Evolutionary conservation across 1,140 invertebrate genomes (phyloP), one percentile per base, ranked within the genome.

Genomic region (Drosophila prosaltans): DNA sequence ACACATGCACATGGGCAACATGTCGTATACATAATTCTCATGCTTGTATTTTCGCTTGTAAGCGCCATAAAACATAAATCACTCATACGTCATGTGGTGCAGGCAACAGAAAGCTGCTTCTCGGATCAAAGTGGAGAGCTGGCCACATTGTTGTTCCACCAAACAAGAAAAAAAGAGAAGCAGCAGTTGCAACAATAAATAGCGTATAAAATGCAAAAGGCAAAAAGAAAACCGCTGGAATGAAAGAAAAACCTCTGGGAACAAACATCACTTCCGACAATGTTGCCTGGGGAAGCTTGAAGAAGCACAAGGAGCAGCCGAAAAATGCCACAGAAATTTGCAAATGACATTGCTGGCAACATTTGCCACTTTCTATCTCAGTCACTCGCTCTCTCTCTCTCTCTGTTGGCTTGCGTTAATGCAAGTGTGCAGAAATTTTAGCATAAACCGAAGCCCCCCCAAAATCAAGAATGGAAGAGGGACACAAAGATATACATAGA

Each of bases 71-170:
- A 68, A 81, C 78, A 88, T 80, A 88, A 88, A 88, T 88, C 83
- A 88, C 79, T 88, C 79, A 88, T 78, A 80, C 80, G 83, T 82
- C 83, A 86, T 76, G 82, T 73, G 78, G 81, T 86, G 78, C 78
- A 78, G 65, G 32, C 26, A 54, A 24, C 81, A 85, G 58, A 64
- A 85, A 78, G 62, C 74, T 58, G 82, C 66, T 85, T 72, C 78
- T 79, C 71, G 78, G 65, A 48, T 65, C 65, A 24, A 28, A 40
- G 69, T 57, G 59, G 45, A 65, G 55, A 28, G 63, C 43, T 59
- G 64, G 72, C 69, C 75, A 86, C 83, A 77, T 68, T 86, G 82
- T 88, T 70, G 79, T 72, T 16, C 54, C 80, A 65, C n/a, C 32
- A 5, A 36, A 36, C 1, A 36, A 36, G 32, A 36, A 36, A 36